These are phyloP conservation scores for Scaptomyza caliginosa DNA, from an alignment of 2,888 invertebrate species.

Conservation along the genomic window DNA sequence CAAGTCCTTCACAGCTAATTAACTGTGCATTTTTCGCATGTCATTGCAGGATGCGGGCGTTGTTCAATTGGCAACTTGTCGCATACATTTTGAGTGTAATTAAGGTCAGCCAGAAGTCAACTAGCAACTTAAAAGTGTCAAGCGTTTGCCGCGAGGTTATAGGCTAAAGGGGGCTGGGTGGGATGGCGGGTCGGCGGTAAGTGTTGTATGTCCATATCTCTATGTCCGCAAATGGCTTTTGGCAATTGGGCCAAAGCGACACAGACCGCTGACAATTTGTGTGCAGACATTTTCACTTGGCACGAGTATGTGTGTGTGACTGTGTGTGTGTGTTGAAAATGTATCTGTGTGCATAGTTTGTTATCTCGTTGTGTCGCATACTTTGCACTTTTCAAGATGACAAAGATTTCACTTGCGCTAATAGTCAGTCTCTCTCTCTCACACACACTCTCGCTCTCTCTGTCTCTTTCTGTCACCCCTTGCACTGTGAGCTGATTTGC, in stretches of 20 bases:
- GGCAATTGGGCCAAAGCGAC: slow-evolving; percentile 40
- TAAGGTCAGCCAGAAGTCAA: slow-evolving; percentile 72
- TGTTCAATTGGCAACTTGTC: slow-evolving; percentile 45
- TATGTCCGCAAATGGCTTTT: slow-evolving; percentile 38
- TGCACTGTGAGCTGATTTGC: slow-evolving; percentile 43
- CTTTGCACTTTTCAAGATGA: slow-evolving; percentile 47
- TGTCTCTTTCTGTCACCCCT: not conserved
- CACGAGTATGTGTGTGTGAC: slow-evolving; percentile 7
- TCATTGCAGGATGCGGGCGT: slow-evolving; percentile 43
- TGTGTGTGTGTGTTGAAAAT: slow-evolving; percentile 8
- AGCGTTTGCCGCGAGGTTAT: not conserved
- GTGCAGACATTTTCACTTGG: slow-evolving; percentile 17
- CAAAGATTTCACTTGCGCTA: slow-evolving; percentile 46
- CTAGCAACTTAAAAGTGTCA: slow-evolving; percentile 60
- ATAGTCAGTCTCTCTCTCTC: slow-evolving; percentile 17
- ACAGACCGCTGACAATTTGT: slow-evolving; percentile 42
- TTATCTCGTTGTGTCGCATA: slow-evolving; percentile 40
- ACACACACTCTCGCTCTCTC: not conserved
- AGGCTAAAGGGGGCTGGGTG: not conserved
- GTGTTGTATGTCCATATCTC: slow-evolving; percentile 25
- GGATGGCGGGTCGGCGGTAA: not conserved
- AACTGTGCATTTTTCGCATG: slow-evolving; percentile 67
- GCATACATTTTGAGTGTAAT: slow-evolving; percentile 66
- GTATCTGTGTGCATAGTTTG: slow-evolving; percentile 29
- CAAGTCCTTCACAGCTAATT: slow-evolving; percentile 69